Evolutionary conservation across 2,113 vertebrate species (phyloP).

Genomic region (Peucedramus taeniatus): DNA sequence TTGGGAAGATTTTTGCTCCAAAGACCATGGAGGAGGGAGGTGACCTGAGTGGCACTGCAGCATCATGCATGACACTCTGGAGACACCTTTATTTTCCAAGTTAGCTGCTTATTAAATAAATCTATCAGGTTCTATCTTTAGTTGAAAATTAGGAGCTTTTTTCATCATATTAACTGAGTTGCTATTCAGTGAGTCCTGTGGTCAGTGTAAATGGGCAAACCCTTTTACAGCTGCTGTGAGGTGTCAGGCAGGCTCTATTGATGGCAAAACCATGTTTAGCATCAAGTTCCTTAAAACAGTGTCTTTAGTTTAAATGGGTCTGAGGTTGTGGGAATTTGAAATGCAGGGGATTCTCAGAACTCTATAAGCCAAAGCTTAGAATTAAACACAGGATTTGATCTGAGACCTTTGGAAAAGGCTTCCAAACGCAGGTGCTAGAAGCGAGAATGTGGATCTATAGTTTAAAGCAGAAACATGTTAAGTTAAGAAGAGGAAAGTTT

Average conservation of each 20-base stretch:
- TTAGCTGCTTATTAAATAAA: constrained; percentile 40
- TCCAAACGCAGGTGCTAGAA: not conserved
- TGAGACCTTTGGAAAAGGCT: not conserved
- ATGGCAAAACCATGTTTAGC: not conserved
- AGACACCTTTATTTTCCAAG: constrained; percentile 22
- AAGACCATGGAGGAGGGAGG: not conserved
- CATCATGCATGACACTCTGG: not conserved
- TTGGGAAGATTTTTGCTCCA: not conserved
- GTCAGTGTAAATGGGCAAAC: not conserved
- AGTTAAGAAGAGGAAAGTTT: not conserved
- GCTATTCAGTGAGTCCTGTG: rapidly evolving
- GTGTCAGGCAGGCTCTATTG: not conserved
- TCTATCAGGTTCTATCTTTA: not conserved
- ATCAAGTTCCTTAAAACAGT: not conserved
- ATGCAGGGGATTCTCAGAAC: not conserved
- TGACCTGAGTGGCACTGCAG: not conserved
- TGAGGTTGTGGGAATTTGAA: not conserved
- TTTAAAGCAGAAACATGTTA: not conserved
- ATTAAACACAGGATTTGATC: not conserved
- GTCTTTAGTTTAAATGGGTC: not conserved
- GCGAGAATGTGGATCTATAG: not conserved
- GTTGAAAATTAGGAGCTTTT: not conserved
- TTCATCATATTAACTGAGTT: not conserved
- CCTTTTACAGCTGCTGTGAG: not conserved
- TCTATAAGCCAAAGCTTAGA: not conserved